Conservation (phyloP, 53 echinoderm and acorn worm species). For the Patiria pectinifera region DNA sequence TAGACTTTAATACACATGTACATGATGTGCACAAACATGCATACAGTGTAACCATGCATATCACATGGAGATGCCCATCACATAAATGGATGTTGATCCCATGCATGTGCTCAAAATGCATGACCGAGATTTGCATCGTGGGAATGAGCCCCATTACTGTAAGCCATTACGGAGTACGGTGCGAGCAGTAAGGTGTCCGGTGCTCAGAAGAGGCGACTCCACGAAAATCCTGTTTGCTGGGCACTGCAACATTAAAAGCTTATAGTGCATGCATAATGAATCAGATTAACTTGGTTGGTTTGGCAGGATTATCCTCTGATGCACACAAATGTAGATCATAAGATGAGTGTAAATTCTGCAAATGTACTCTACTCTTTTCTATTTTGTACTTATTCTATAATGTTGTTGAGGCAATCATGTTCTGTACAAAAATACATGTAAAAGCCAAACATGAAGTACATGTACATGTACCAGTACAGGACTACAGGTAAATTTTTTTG, state of each 20-base stretch:
- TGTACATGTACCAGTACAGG: not conserved
- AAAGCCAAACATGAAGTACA: not conserved
- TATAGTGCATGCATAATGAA: conserved; percentile 42
- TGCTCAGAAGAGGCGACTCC: not conserved
- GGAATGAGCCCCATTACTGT: not conserved
- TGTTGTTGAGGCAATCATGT: too few relatives aligned
- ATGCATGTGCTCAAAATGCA: too few relatives aligned
- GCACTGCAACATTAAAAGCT: not conserved
- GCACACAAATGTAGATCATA: not conserved
- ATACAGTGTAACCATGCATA: too few relatives aligned
- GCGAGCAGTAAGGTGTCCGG: not conserved
- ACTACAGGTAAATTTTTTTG: too few relatives aligned
- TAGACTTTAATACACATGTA: too few relatives aligned
- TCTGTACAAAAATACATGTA: too few relatives aligned
- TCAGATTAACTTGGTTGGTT: not conserved
- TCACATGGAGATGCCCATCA: too few relatives aligned
- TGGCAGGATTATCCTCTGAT: not conserved
- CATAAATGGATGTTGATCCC: too few relatives aligned
- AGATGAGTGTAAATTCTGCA: not conserved
- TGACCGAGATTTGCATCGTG: not conserved
- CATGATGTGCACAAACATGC: too few relatives aligned
- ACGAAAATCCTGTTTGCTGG: conserved; percentile 11
- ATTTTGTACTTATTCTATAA: too few relatives aligned
- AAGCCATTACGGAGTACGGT: too few relatives aligned
- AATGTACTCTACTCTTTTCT: not conserved